Evolutionary conservation across 2,797 vertebrate genomes (phyloP).

Genomic region (Tadarida brasiliensis): DNA sequence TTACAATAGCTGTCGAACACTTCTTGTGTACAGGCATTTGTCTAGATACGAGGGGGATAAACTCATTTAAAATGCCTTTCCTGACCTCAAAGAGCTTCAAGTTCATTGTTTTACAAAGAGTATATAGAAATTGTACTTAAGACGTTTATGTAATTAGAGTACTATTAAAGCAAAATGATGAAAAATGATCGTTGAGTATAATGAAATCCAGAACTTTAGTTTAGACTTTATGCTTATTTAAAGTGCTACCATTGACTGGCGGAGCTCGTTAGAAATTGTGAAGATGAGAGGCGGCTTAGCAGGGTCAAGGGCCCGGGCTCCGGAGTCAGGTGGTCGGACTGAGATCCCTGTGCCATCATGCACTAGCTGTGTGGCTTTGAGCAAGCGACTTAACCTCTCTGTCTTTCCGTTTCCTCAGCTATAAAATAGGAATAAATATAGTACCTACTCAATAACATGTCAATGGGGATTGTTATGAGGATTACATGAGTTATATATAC

Average conservation of each 20-base stretch:
- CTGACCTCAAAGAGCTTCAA: not conserved
- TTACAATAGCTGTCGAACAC: not conserved
- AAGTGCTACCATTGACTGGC: not conserved
- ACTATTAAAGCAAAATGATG: slow-evolving; percentile 1
- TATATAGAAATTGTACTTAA: not conserved
- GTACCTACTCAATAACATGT: not conserved
- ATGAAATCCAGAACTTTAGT: not conserved
- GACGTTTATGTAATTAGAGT: not conserved
- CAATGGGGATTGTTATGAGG: not conserved
- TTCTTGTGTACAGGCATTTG: not conserved
- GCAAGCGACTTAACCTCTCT: slow-evolving; percentile 43
- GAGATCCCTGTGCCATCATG: rapidly evolving
- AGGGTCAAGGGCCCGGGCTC: not conserved
- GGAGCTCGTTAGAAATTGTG: not conserved
- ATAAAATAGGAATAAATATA: not conserved
- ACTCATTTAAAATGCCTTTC: slow-evolving; percentile 19
- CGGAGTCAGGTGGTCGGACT: not conserved
- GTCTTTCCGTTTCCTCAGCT: slow-evolving; percentile 24
- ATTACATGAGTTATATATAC: not conserved
- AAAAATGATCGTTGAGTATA: slow-evolving; percentile 12
- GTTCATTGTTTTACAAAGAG: slow-evolving; percentile 31
- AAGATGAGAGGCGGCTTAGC: rapidly evolving
- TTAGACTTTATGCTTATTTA: not conserved
- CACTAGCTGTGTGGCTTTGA: not conserved
- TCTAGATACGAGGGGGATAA: not conserved